phyloP scores from a whole-genome alignment of 2,888 invertebrate genomes.

The Drosophila robusta region DNA sequence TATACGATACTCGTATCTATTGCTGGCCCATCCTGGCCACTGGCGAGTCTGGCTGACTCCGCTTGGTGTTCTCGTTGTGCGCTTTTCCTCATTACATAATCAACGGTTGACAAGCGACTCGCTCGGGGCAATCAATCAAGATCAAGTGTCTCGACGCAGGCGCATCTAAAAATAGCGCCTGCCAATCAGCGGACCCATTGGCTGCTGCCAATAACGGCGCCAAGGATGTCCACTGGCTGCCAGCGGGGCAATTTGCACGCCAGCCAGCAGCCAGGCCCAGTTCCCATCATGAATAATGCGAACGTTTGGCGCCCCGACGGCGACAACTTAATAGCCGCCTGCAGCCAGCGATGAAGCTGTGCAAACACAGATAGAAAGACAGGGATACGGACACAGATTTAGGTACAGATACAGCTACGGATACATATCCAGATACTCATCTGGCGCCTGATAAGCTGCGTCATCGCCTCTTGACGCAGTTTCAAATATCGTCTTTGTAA shows the following conservation, averaged over 20 bases:
- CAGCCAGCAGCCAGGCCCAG: constrained; percentile 48
- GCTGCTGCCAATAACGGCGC: constrained; percentile 72
- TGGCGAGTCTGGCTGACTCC: constrained; percentile 9
- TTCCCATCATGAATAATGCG: constrained; percentile 78
- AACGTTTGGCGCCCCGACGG: constrained; percentile 71
- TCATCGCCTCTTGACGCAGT: constrained; percentile 36
- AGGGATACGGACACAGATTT: not conserved
- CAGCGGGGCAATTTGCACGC: constrained; percentile 63
- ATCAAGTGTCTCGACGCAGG: constrained; percentile 66
- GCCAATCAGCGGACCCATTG: constrained; percentile 61
- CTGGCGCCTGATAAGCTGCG: constrained; percentile 44
- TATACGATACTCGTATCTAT: constrained; percentile 61
- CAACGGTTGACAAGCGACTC: constrained; percentile 59
- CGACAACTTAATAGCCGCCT: constrained; percentile 79
- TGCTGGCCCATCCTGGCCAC: constrained; percentile 47
- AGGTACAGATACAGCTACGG: not conserved
- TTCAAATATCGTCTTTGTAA: not conserved
- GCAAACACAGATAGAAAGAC: constrained; percentile 15
- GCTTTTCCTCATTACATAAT: constrained; percentile 76
- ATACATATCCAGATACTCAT: not conserved
- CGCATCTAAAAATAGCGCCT: constrained; percentile 71
- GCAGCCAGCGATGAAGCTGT: constrained; percentile 59
- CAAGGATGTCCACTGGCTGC: constrained; percentile 70
- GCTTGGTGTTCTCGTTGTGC: not conserved
- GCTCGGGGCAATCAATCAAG: constrained; percentile 71